Base-by-base conservation (phyloP, 2,888 invertebrate genomes). In the Brachylomia viminalis region DNA sequence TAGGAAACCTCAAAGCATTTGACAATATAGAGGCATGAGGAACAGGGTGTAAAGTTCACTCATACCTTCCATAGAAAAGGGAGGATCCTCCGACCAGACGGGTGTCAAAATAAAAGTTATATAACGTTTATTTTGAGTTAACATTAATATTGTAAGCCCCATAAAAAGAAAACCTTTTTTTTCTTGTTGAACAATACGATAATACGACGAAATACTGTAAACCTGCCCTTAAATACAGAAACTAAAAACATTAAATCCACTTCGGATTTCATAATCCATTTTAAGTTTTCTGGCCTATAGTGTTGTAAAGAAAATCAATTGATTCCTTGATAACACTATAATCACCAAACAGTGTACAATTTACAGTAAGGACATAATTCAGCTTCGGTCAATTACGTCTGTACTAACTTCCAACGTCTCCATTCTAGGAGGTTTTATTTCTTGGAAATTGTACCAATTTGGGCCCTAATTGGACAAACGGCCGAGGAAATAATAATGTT, bases 401-500 rank as follows among this genome's bases (percentile, higher is more conserved):
- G 11, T 56, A 56, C 68, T 66, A 65, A 71, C 65, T 59, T 68
- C 49, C 38, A 65, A 83, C 52, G 65, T 69, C 54, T 65, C 66
- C 64, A 78, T 58, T 72, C 56, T 45, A 76, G 38, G 47, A 65
- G 66, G 79, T 71, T 79, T 80, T 80, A 84, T 80, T 84, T 65
- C 80, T 72, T 75, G n/a, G 76, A 69, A 86, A 86, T 68, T 75
- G 73, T 67, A 61, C 75, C 81, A 83, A 83, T 84, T 86, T 76
- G 79, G 77, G 49, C 65, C 70, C 78, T 79, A 86, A 85, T 85
- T 84, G 80, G 73, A 88, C 82, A 80, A 89, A 85, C 85, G 79
- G 54, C 79, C 27, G 79, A 78, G 77, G 84, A 85, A 85, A 88
- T 88, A 89, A 89, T 83, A 83, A 85, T 76, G 87, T 89, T 89